These are phyloP conservation scores for Zele albiditarsus DNA, from an alignment of 2,888 invertebrate genomes.

Conservation along the genomic window DNA sequence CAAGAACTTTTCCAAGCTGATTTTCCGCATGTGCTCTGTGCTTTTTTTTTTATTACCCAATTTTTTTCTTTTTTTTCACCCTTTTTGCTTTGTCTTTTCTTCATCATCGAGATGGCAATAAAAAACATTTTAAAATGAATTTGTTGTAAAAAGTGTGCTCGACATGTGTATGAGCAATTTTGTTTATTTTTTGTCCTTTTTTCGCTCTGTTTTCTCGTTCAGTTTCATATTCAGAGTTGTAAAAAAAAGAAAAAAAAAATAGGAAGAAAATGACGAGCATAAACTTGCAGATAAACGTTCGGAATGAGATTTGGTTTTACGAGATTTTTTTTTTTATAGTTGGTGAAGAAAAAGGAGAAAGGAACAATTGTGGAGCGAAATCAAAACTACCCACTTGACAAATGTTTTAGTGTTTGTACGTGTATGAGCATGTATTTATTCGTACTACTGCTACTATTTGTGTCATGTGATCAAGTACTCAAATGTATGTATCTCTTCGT, in stretches of 20 bases:
- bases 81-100: background rate
- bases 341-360: background rate
- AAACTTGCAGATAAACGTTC: constrained; percentile 5
- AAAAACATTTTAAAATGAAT: background rate
- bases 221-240: background rate
- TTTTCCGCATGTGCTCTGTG: constrained; percentile 13
- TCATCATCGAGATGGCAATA: background rate
- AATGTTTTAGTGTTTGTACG: background rate
- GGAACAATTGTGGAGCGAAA: background rate
- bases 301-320: background rate
- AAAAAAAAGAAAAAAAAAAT: background rate
- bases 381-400: constrained; percentile 4
- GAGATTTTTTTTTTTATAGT: constrained; percentile 36
- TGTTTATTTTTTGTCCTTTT: constrained; percentile 2
- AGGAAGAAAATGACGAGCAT: background rate
- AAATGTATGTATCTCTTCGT: background rate
- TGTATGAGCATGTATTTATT: background rate
- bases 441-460: background rate
- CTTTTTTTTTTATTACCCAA: background rate
- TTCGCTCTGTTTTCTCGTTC: constrained; percentile 27
- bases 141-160: background rate
- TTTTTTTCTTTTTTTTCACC: background rate
- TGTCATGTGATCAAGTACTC: background rate
- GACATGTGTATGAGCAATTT: background rate
- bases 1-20: constrained; percentile 48